Conservation (phyloP, 2,888 invertebrate species). For the Mythimna vitellina region DNA sequence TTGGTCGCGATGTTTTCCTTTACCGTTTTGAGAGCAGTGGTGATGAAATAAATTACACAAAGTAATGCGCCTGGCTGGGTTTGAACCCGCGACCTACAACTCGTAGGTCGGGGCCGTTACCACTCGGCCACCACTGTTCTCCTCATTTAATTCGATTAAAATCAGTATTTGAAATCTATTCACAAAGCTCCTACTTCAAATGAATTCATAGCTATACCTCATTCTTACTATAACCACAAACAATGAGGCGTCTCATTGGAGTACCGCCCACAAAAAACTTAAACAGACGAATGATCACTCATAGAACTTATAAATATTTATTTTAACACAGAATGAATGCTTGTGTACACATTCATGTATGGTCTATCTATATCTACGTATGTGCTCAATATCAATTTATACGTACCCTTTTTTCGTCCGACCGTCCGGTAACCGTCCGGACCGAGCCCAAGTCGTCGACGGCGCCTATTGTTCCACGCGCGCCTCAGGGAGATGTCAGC, state of each 20-base stretch:
- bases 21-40: no score
- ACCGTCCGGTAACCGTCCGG: no score
- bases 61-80: no score
- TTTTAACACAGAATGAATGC: constrained; percentile 42
- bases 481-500: no score
- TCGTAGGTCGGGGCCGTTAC: no score
- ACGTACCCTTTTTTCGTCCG: background rate
- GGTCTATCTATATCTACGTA: constrained; percentile 47
- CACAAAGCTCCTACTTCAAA: constrained; percentile 16
- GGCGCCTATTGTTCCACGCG: no score
- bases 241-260: constrained; percentile 44
- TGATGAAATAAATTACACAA: no score
- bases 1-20: no score
- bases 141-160: background rate
- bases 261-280: constrained; percentile 62
- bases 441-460: no score
- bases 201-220: constrained; percentile 25
- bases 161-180: constrained; percentile 1
- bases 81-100: no score
- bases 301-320: constrained; percentile 61
- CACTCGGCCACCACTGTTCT: no score
- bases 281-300: constrained; percentile 52
- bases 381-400: constrained; percentile 11
- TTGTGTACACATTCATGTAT: constrained; percentile 31
- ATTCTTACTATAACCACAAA: constrained; percentile 24